Evolutionary conservation across 2,113 vertebrate genomes (phyloP).

Genomic region (Piprites chloris): DNA sequence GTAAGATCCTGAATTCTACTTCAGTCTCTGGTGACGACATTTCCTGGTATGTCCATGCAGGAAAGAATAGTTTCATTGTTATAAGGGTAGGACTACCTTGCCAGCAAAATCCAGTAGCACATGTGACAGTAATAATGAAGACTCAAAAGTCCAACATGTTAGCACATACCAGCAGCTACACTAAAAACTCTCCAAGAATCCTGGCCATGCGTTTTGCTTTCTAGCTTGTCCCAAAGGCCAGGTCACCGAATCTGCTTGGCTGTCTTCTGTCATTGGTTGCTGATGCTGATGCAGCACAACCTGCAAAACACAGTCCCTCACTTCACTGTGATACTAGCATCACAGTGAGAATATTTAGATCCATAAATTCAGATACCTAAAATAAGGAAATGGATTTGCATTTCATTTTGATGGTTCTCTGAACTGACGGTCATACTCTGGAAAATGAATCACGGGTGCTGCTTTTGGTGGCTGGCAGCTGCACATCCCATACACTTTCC

Average conservation of each 20-base stretch:
- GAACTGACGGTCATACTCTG: background rate
- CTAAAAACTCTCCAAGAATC: background rate
- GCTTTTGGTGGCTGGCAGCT: rapidly evolving
- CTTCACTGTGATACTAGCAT: background rate
- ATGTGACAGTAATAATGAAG: background rate
- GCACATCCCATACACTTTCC: background rate
- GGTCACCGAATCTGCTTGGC: background rate
- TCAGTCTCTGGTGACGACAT: background rate
- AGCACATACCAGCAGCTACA: background rate
- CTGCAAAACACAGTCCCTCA: background rate
- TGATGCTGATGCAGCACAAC: background rate
- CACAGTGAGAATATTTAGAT: background rate
- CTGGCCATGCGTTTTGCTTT: background rate
- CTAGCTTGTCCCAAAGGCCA: background rate
- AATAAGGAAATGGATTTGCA: background rate
- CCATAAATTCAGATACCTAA: background rate
- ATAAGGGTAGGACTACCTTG: background rate
- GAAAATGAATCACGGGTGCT: background rate
- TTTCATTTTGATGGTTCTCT: background rate
- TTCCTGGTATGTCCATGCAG: background rate
- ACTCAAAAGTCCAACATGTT: background rate
- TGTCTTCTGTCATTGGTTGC: background rate
- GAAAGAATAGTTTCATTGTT: background rate
- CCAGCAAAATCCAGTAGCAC: background rate
- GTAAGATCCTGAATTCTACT: background rate